Conservation (phyloP, 2,113 vertebrate species). For the Xenotilapia longispinis region DNA sequence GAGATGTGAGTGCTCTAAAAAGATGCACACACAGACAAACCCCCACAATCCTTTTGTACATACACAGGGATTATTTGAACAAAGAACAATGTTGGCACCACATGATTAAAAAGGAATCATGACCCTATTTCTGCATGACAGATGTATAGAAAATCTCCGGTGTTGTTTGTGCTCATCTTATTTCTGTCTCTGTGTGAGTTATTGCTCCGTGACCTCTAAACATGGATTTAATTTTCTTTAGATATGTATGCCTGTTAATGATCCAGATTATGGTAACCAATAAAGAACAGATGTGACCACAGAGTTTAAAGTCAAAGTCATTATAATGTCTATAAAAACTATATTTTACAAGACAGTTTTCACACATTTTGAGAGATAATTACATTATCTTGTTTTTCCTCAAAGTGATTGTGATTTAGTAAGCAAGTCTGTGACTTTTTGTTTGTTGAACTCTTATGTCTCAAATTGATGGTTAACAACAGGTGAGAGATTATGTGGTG, state of each 20-base stretch:
- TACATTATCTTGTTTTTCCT: neutral
- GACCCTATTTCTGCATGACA: neutral
- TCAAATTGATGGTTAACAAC: neutral
- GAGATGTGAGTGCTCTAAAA: neutral
- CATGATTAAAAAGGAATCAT: neutral
- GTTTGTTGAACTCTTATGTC: neutral
- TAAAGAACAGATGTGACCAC: conserved; percentile 23
- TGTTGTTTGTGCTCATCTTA: neutral
- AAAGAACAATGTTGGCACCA: neutral
- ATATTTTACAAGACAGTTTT: neutral
- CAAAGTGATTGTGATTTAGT: neutral
- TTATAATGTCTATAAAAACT: neutral
- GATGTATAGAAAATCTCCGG: neutral
- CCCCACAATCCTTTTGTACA: neutral
- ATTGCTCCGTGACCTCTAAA: neutral
- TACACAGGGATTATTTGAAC: neutral
- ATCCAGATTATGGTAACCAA: neutral
- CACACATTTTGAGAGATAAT: neutral
- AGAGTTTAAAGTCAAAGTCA: neutral
- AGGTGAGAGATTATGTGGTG: neutral
- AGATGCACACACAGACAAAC: neutral
- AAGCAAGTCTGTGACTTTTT: neutral
- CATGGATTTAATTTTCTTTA: neutral
- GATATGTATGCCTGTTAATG: neutral
- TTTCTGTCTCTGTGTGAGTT: neutral